Evolutionary conservation across 2,888 invertebrate species (phyloP).

Genomic region (Trichacis sp.): DNA sequence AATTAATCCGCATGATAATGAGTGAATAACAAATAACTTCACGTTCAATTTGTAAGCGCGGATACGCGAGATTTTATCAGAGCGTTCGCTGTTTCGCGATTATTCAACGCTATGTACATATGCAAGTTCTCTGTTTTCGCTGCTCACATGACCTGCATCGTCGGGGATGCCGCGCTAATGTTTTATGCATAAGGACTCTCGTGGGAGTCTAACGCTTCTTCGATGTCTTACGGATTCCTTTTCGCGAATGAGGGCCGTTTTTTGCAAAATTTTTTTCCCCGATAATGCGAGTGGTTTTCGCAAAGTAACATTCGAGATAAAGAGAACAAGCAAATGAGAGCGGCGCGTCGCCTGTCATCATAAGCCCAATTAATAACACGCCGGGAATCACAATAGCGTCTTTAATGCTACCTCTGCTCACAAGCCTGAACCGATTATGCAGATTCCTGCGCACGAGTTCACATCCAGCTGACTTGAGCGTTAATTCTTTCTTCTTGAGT

Average conservation of each 20-base stretch:
- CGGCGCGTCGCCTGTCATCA: constrained; percentile 1
- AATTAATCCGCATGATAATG: neutral
- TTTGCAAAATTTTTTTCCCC: neutral
- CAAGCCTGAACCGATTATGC: neutral
- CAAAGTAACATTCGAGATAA: too few species aligned
- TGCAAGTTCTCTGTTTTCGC: constrained; percentile 5
- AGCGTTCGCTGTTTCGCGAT: constrained; percentile 1
- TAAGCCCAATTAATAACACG: neutral
- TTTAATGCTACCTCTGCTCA: constrained; percentile 1
- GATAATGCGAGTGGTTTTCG: too few species aligned
- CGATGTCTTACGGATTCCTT: neutral
- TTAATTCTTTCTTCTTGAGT: neutral
- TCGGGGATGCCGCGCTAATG: constrained; percentile 8
- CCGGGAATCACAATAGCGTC: constrained; percentile 2
- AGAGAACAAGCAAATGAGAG: neutral
- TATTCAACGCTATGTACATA: constrained; percentile 4
- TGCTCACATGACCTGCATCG: constrained; percentile 12
- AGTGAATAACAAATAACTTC: neutral
- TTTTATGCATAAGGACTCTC: constrained; percentile 18
- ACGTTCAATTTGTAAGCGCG: neutral
- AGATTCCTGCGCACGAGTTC: neutral
- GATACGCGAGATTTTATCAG: constrained; percentile 4
- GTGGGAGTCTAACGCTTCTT: constrained; percentile 1
- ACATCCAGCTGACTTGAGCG: neutral
- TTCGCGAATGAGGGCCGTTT: neutral